phyloP scores from a whole-genome alignment of 2,888 invertebrate genomes.

The Punctoribates punctum region DNA sequence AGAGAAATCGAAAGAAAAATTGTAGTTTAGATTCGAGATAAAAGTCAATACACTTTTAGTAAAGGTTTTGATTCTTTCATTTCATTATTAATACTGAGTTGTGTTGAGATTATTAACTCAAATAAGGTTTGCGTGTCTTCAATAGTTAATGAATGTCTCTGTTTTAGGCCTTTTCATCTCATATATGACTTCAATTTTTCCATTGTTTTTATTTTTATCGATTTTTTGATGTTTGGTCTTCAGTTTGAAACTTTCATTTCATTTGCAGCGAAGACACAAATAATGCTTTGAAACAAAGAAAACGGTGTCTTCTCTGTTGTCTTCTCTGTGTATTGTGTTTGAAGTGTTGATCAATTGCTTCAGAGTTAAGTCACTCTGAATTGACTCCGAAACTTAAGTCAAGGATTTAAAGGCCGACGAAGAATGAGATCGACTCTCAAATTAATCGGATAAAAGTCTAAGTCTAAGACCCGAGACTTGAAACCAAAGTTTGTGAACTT shows the following conservation, averaged over 20 bases:
- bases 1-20: background rate
- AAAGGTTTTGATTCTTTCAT: background rate
- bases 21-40: background rate
- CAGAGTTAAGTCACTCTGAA: background rate
- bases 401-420: conserved; percentile 3
- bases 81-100: background rate
- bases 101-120: conserved; percentile 17
- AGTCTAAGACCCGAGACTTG: conserved; percentile 4
- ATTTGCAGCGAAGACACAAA: background rate
- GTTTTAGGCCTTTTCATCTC: background rate
- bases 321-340: background rate
- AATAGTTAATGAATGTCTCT: conserved; percentile 15
- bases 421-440: conserved; percentile 21
- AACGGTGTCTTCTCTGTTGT: background rate
- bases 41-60: background rate
- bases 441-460: conserved; percentile 26
- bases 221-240: background rate
- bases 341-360: conserved; percentile 6
- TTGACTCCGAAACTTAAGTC: background rate
- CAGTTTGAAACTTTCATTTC: background rate
- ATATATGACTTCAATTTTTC: background rate
- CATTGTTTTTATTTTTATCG: background rate
- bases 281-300: background rate
- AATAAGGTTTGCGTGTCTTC: conserved; percentile 23
- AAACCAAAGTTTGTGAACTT: conserved; percentile 28